Conservation (phyloP, 2,888 invertebrate genomes). For the Serripes groenlandicus region DNA sequence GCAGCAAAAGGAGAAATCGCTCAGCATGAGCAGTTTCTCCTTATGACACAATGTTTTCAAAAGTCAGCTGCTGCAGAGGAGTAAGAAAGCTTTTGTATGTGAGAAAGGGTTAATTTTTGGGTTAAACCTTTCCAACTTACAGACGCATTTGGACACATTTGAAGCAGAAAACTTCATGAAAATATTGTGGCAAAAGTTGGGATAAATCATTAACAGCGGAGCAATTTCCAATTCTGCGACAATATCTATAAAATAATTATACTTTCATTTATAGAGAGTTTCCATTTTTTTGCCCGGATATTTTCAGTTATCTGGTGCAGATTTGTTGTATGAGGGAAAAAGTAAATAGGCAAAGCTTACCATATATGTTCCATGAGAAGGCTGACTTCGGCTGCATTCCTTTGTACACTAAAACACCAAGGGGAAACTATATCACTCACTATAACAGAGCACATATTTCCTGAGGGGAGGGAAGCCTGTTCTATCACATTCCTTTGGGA, state of each 20-base stretch:
- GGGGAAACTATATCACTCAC: conserved; percentile 74
- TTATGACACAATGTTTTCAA: background rate
- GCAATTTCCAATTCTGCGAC: background rate
- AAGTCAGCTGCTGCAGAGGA: too few relatives aligned
- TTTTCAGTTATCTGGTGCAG: too few relatives aligned
- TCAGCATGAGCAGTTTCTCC: background rate
- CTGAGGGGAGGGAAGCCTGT: conserved; percentile 6
- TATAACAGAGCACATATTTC: conserved; percentile 60
- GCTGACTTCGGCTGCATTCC: conserved; percentile 57
- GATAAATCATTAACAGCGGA: too few relatives aligned
- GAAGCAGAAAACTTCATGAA: too few relatives aligned
- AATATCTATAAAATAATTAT: background rate
- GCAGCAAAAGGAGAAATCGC: background rate
- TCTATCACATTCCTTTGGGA: background rate
- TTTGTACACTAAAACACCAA: conserved; percentile 78
- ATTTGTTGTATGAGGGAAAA: background rate
- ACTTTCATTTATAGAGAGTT: too few relatives aligned
- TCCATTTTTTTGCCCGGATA: too few relatives aligned
- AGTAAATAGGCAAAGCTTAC: too few relatives aligned
- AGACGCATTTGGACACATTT: too few relatives aligned
- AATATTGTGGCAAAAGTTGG: background rate
- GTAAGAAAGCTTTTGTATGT: too few relatives aligned
- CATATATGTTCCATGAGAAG: conserved; percentile 70
- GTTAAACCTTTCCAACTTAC: too few relatives aligned
- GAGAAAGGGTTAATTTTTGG: too few relatives aligned